phyloP scores from a whole-genome alignment of 2,113 vertebrate genomes.

The Macrotus californicus region DNA sequence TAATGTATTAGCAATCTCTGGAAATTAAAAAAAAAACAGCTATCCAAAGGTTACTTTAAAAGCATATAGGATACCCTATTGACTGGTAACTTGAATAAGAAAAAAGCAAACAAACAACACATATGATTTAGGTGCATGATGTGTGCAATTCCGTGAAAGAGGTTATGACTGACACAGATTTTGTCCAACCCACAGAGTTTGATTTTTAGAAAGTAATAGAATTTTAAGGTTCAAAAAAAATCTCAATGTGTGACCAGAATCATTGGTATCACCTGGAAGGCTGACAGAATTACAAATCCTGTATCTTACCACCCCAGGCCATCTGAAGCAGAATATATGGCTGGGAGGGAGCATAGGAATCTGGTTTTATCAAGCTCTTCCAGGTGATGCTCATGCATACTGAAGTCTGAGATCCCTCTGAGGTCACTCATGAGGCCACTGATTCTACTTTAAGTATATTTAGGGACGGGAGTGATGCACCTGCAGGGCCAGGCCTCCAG shows the following conservation, averaged over 20 bases:
- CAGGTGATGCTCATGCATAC: not conserved
- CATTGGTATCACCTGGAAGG: not conserved
- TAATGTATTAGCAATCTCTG: conserved; percentile 31
- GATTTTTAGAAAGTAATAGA: not conserved
- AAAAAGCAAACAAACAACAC: not conserved
- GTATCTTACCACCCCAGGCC: not conserved
- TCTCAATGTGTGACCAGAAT: not conserved
- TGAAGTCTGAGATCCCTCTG: not conserved
- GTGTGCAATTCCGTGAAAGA: not conserved
- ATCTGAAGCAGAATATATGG: not conserved
- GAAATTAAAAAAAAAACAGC: not conserved
- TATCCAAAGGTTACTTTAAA: conserved; percentile 1
- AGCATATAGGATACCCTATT: not conserved
- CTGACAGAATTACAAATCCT: not conserved
- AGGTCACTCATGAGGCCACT: not conserved
- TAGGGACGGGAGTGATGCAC: not conserved
- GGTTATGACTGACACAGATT: not conserved
- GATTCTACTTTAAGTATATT: not conserved
- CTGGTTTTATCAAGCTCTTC: not conserved
- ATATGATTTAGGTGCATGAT: not conserved
- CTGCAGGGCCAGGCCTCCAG: not conserved
- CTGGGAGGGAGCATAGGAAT: not conserved
- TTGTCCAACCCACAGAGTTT: not conserved
- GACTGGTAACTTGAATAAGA: not conserved
- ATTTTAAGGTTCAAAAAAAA: not conserved